Evolutionary conservation across 2,797 vertebrate species (phyloP), one percentile per base, ranked within the genome.

Genomic region (Pseudochirops cupreus): DNA sequence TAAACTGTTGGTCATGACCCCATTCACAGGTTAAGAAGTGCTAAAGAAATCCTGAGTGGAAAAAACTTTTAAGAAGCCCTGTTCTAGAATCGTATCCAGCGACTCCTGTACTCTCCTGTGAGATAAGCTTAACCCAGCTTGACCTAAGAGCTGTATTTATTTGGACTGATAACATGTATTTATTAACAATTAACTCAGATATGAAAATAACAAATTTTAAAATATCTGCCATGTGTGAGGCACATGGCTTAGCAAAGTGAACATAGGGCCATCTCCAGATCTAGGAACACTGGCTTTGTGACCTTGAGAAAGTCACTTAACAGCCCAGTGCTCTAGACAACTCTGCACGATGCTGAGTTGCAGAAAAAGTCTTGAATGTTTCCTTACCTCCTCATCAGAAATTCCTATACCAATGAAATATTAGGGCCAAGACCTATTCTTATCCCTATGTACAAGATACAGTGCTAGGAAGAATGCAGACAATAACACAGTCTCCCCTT

Each of bases 1-100:
- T 56, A 56, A 56, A 56, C 56, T 56, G 56, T 56, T 21, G 56
- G 21, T 56, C 21, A 56, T 56, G 21, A 56, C 56, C 21, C 56
- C 56, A 56, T 5, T 18, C 56, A 55, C 55, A 56, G 56, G 21
- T 21, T 56, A 21, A 56, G 21, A 56, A 56, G 56, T 24, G 0
- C 4, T 56, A 24, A 56, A 56, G 21, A 3, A 24, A 18, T 56
- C 5, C 18, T 56, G 21, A 56, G 21, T 56, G 56, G 56, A 56
- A 56, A 56, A 56, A 56, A 6, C 18, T 56, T 56, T 56, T 55
- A 56, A 56, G 56, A 56, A 56, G 21, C 56, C 56, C 56, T 56
- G 56, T 91, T 54, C 55, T 87, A 62, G 74, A 94, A 93, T 95
- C 39, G 91, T 93, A 59, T 50, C 24, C n/a, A 74, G 16, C 16